Conservation (phyloP, 2,888 invertebrate species). For the Apotomis turbidana region DNA sequence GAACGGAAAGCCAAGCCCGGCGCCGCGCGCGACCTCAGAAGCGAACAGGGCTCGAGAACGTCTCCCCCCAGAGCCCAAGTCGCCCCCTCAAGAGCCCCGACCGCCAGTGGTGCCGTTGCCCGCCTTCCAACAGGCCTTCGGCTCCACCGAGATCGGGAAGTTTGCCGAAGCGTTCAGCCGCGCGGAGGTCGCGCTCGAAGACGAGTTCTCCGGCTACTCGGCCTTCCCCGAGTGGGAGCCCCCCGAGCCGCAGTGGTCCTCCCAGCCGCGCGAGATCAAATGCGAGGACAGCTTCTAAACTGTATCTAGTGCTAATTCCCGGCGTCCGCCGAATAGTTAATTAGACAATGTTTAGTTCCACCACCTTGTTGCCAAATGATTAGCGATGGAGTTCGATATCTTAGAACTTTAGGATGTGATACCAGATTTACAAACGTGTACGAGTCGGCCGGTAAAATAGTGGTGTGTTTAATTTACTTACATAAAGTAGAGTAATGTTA, state of each 20-base stretch:
- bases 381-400: conserved; percentile 72
- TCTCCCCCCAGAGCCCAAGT: conserved; percentile 55
- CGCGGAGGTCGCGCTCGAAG: conserved; percentile 79
- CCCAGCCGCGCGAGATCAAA: conserved; percentile 75
- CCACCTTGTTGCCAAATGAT: conserved; percentile 82
- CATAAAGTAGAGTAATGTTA: conserved; percentile 57
- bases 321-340: conserved; percentile 75
- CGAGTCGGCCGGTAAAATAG: conserved; percentile 68
- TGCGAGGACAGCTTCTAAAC: conserved; percentile 77
- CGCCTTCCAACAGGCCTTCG: conserved; percentile 93
- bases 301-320: conserved; percentile 67
- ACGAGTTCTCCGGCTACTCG: conserved; percentile 68
- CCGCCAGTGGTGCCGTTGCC: conserved; percentile 86
- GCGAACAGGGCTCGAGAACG: conserved; percentile 49
- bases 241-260: conserved; percentile 71
- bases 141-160: conserved; percentile 93
- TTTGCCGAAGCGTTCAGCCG: conserved; percentile 89
- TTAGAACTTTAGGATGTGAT: conserved; percentile 78
- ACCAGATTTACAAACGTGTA: conserved; percentile 73
- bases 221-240: conserved; percentile 76
- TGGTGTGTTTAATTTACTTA: conserved; percentile 79
- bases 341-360: conserved; percentile 79
- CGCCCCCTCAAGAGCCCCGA: conserved; percentile 68
- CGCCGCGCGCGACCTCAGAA: conserved; percentile 46
- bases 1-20: conserved; percentile 54